These are phyloP conservation scores for Folsomia manolachei DNA, from an alignment of 2,888 invertebrate genomes.

Conservation along the genomic window DNA sequence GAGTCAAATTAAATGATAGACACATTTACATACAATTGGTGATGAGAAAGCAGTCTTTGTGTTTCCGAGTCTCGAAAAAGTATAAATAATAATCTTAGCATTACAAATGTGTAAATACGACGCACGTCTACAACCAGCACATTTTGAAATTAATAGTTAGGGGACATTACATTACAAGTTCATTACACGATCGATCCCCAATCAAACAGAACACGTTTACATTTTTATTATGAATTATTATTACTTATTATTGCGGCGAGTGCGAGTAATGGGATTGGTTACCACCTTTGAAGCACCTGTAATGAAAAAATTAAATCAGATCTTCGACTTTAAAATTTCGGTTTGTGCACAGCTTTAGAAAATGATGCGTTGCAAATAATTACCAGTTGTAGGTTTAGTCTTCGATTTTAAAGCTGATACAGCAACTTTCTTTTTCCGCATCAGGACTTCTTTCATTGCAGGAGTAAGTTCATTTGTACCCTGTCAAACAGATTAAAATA, in stretches of 20 bases:
- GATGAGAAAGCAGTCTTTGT: conserved; percentile 19
- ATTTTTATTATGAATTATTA: no score
- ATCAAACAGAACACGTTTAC: no score
- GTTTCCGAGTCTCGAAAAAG: conserved; percentile 12
- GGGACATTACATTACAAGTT: not conserved
- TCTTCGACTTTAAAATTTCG: not conserved
- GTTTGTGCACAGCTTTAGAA: not conserved
- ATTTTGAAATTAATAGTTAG: not conserved
- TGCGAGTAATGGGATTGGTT: conserved; percentile 5
- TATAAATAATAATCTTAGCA: not conserved
- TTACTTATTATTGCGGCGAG: conserved; percentile 8
- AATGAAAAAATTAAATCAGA: not conserved
- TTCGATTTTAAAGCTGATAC: conserved; percentile 19
- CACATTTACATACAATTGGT: conserved; percentile 2
- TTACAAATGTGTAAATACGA: not conserved
- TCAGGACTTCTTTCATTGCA: conserved; percentile 44
- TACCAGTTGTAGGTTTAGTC: not conserved
- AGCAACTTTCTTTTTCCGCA: conserved; percentile 34
- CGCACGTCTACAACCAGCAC: not conserved
- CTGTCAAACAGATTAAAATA: conserved; percentile 19
- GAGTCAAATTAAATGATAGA: not conserved
- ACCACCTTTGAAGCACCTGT: not conserved
- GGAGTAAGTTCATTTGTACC: conserved; percentile 41
- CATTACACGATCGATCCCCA: not conserved
- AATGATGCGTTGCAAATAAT: conserved; percentile 5